Base-by-base conservation (phyloP, 2,797 vertebrate genomes). In the Sebastes baramenuke region DNA sequence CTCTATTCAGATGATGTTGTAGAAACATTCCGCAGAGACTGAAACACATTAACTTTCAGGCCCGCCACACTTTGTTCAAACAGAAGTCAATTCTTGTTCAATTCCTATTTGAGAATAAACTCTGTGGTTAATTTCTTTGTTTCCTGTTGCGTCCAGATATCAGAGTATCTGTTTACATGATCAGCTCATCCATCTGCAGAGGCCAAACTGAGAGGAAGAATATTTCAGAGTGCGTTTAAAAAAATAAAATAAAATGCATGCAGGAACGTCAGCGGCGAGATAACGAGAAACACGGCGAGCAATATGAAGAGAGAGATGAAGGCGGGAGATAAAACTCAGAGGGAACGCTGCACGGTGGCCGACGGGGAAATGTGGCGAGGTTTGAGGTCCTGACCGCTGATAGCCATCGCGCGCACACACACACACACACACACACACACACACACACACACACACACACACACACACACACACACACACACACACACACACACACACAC, bases 301-400 rank as follows among this genome's bases (percentile, higher is more conserved):
- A 81, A 83, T 60, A 82, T 66, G 79, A 73, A 73, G 77, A 82
- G 68, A 79, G 62, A 79, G 79, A 88, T 82, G 86, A 82, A 71
- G 82, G 67, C 46, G 4, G 62, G 3, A 77, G 90, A 87, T 91
- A 78, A 79, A 27, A 67, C 2, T 25, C 38, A 8, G 30, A 68
- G 25, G 38, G 38, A 52, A 9, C 14, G 20, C 76, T 66, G 72
- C 83, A 75, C 13, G 81, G 77, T 72, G 75, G 81, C 82, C 86
- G 64, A 80, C 66, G 25, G 87, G 82, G 87, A 89, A 87, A 92
- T 88, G 87, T 89, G 68, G 24, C 34, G 81, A 80, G 76, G 64
- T 71, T 72, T 72, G 84, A 84, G 81, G 82, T 88, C 75, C 87
- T 84, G 88, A 81, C 80, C 77, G 38, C 84, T 78, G 88, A 93